phyloP scores from a whole-genome alignment of 2,113 vertebrate species.

The Limanda limanda region DNA sequence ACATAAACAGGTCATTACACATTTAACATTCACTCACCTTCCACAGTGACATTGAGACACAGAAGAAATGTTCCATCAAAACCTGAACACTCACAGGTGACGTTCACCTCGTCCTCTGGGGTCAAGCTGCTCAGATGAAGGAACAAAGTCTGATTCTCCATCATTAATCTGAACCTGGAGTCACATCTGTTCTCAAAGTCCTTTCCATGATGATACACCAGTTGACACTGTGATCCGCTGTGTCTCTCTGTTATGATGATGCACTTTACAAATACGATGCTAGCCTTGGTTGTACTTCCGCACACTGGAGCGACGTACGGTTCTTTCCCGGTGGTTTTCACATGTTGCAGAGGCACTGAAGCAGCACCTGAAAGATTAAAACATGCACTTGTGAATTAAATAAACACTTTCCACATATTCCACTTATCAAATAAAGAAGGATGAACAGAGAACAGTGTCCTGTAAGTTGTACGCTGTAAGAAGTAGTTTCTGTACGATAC shows the following conservation, averaged over 20 bases:
- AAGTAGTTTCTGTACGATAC: background rate
- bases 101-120: too few relatives aligned
- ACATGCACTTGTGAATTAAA: background rate
- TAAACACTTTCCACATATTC: too few relatives aligned
- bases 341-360: background rate
- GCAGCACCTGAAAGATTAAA: too few relatives aligned
- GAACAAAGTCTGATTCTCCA: conserved; percentile 25
- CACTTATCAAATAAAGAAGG: background rate
- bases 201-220: rapidly evolving
- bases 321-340: background rate
- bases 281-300: background rate
- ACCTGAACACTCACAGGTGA: background rate
- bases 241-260: background rate
- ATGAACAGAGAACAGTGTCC: background rate
- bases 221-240: background rate
- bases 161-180: conserved; percentile 11
- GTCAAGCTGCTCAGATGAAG: too few relatives aligned
- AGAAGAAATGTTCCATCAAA: rapidly evolving
- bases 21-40: conserved; percentile 11
- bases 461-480: background rate
- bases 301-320: background rate
- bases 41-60: conserved; percentile 11
- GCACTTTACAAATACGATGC: rapidly evolving
- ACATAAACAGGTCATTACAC: too few relatives aligned
- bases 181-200: background rate